phyloP scores from a whole-genome alignment of 1,140 invertebrate species.

The Heliconius himera region DNA sequence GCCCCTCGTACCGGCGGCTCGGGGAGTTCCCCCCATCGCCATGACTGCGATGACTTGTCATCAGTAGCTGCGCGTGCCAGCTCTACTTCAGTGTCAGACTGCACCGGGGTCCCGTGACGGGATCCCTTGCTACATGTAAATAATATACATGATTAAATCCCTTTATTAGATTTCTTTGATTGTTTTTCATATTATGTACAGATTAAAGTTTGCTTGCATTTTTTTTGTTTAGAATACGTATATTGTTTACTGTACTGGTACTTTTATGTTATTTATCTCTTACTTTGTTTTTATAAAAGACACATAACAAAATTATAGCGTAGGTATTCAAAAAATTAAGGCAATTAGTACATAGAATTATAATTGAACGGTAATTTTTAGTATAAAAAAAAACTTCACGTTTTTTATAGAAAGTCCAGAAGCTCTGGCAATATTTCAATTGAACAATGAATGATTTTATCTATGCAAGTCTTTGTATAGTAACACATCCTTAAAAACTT shows the following conservation, averaged over 20 bases:
- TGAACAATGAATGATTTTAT: neutral
- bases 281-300: too few relatives aligned
- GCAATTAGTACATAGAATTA: too few relatives aligned
- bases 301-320: neutral
- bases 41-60: conserved; percentile 86
- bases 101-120: conserved; percentile 90
- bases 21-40: conserved; percentile 99
- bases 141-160: neutral
- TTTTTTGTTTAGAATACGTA: too few relatives aligned
- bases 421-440: neutral
- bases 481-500: neutral
- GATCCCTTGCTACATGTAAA: conserved; percentile 73
- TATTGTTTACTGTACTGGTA: too few relatives aligned
- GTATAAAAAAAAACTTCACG: neutral
- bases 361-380: too few relatives aligned
- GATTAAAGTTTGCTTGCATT: too few relatives aligned
- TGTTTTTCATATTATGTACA: too few relatives aligned
- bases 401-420: neutral
- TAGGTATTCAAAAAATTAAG: neutral
- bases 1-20: conserved; percentile 74
- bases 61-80: conserved; percentile 85
- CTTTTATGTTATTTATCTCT: too few relatives aligned
- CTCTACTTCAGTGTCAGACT: conserved; percentile 97
- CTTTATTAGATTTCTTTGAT: too few relatives aligned
- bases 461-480: neutral